phyloP scores from a whole-genome alignment of 1,140 invertebrate genomes.

The Drosophila orena region DNA sequence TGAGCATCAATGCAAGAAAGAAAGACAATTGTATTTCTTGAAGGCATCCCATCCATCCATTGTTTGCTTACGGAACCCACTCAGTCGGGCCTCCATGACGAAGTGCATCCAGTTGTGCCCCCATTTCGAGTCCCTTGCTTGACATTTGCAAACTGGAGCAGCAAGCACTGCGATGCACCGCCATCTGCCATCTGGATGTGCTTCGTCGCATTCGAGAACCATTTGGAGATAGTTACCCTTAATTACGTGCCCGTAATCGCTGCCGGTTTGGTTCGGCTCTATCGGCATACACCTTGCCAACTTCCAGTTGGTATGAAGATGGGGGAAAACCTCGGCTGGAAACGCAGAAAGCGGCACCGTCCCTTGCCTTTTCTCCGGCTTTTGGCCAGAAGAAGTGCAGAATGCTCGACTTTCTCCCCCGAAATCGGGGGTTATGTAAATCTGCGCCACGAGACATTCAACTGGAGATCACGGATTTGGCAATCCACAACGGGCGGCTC shows the following conservation, averaged over 20 bases:
- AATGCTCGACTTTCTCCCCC: conserved; percentile 65
- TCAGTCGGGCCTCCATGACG: conserved; percentile 8
- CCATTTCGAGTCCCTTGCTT: conserved; percentile 33
- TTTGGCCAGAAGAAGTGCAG: conserved; percentile 51
- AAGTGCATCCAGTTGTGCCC: conserved; percentile 34
- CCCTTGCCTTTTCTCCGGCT: conserved; percentile 16
- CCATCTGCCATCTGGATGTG: conserved; percentile 48
- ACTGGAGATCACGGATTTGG: conserved; percentile 44
- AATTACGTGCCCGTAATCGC: conserved; percentile 54
- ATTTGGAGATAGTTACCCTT: conserved; percentile 60
- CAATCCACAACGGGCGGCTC: conserved; percentile 28
- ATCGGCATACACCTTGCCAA: conserved; percentile 13
- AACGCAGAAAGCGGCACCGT: conserved; percentile 73
- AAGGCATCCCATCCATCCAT: conserved; percentile 6
- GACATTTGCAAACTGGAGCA: conserved; percentile 67
- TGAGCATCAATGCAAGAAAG: not conserved
- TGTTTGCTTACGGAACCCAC: conserved; percentile 25
- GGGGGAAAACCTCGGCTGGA: conserved; percentile 16
- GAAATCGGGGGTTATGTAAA: conserved; percentile 61
- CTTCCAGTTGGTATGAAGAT: conserved; percentile 10
- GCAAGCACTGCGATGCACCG: conserved; percentile 28
- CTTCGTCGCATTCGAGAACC: conserved; percentile 64
- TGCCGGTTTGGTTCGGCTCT: conserved; percentile 40
- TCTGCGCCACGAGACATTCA: conserved; percentile 44
- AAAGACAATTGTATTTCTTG: not conserved